Evolutionary conservation across 1,140 invertebrate species (phyloP).

Genomic region (Coelopa frigida): DNA sequence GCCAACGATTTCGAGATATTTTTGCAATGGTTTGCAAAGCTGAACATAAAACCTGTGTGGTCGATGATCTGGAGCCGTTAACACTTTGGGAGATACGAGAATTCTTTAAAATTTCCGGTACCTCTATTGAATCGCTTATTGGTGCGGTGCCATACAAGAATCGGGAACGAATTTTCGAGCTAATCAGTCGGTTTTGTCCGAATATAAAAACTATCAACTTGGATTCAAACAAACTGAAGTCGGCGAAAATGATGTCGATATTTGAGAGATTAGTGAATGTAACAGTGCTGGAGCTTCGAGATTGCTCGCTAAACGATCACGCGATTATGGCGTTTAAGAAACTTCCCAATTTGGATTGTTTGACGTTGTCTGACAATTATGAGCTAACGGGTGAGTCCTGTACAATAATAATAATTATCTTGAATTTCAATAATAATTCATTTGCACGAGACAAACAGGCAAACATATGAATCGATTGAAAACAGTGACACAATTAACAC

Average conservation of each 20-base stretch:
- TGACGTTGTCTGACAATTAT: not conserved
- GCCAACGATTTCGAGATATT: constrained; percentile 3
- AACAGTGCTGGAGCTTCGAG: not conserved
- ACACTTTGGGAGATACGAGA: constrained; percentile 28
- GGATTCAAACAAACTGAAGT: not conserved
- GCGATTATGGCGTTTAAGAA: not conserved
- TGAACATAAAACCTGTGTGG: not conserved
- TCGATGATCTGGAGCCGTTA: constrained; percentile 8
- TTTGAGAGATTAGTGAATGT: constrained; percentile 9
- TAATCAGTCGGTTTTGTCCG: constrained; percentile 13
- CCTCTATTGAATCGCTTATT: constrained; percentile 8
- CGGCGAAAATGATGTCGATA: constrained; percentile 7
- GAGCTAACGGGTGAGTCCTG: not conserved
- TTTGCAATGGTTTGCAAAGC: constrained; percentile 3
- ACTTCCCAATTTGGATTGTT: not conserved
- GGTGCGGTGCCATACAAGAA: constrained; percentile 14
- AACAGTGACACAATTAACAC: not conserved
- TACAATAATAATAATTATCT: not conserved
- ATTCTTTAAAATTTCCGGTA: constrained; percentile 24
- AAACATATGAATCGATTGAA: not conserved
- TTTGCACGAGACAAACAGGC: not conserved
- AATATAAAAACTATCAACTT: constrained; percentile 16
- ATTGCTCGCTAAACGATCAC: not conserved
- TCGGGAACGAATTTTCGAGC: constrained; percentile 17
- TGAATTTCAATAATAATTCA: not conserved